phyloP scores from a whole-genome alignment of 2,113 vertebrate species.

The Globicephala melas region DNA sequence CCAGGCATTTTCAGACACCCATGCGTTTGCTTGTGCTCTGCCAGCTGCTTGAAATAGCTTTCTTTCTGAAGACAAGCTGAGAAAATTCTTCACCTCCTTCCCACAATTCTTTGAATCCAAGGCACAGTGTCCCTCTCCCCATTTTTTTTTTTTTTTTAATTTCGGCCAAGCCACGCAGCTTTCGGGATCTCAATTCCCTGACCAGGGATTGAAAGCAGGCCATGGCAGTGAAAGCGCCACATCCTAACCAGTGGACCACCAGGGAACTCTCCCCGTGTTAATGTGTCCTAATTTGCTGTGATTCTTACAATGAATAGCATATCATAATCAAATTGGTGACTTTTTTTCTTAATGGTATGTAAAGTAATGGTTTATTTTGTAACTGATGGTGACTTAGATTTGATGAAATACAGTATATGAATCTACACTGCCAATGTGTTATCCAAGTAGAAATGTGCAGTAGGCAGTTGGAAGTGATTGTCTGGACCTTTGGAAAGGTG shows the following conservation, averaged over 20 bases:
- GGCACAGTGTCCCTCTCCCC: neutral
- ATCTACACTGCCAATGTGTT: neutral
- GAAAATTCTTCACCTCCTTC: neutral
- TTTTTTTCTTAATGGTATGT: neutral
- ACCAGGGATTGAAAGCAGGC: too few species aligned
- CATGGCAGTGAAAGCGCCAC: too few species aligned
- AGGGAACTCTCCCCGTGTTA: neutral
- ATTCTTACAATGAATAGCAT: neutral
- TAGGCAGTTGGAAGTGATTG: neutral
- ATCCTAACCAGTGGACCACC: too few species aligned
- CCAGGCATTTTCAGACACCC: neutral
- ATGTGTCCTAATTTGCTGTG: neutral
- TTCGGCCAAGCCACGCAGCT: too few species aligned
- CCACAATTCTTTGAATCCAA: neutral
- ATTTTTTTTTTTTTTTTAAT: neutral
- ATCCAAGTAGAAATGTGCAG: neutral
- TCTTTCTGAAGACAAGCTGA: neutral
- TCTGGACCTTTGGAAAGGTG: neutral
- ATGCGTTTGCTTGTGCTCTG: neutral
- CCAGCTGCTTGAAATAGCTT: neutral
- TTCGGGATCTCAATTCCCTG: too few species aligned
- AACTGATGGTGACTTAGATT: neutral
- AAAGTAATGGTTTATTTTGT: neutral
- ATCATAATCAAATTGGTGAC: neutral
- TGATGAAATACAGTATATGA: neutral